Percentiles rank a stretch among this genome's conserved stretches.
Evolutionary conservation across 2,888 invertebrate species (phyloP).

Genomic region (Parnassius mnemosyne): DNA sequence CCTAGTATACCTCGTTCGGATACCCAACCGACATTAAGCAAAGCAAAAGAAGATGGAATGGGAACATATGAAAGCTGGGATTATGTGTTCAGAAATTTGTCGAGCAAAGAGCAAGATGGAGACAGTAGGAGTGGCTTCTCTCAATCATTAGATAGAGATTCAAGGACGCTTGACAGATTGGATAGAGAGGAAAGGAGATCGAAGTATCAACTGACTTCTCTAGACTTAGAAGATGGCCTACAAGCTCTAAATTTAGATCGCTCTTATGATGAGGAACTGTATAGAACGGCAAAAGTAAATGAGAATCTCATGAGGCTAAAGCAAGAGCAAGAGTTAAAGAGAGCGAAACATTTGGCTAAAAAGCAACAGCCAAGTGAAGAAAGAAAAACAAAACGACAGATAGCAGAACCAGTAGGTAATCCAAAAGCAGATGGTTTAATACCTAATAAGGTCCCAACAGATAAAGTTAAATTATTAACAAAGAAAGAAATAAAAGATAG

Average conservation of each 20-base stretch:
- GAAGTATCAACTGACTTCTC: conserved; percentile 73
- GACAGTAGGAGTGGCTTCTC: conserved; percentile 85
- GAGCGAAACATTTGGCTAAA: conserved; percentile 56
- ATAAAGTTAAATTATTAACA: conserved; percentile 64
- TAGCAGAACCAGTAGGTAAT: conserved; percentile 62
- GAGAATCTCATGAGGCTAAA: conserved; percentile 73
- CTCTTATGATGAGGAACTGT: conserved; percentile 64
- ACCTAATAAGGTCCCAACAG: conserved; percentile 58
- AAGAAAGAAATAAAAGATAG: conserved; percentile 69
- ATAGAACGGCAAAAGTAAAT: conserved; percentile 74
- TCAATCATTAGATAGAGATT: conserved; percentile 70
- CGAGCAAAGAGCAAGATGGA: conserved; percentile 85
- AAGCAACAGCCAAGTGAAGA: conserved; percentile 57
- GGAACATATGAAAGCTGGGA: conserved; percentile 89
- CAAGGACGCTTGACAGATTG: conserved; percentile 66
- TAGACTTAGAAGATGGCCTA: conserved; percentile 80
- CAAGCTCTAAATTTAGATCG: conserved; percentile 76
- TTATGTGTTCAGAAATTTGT: conserved; percentile 88
- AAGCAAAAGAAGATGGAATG: conserved; percentile 83
- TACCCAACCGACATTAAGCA: conserved; percentile 70
- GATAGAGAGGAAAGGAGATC: conserved; percentile 66
- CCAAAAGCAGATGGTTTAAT: conserved; percentile 64
- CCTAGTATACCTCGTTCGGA: conserved; percentile 72
- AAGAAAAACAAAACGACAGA: conserved; percentile 43
- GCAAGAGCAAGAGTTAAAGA: conserved; percentile 64